A percentile compares a stretch with the other conserved stretches of the same genome.
Evolutionary conservation across 2,888 invertebrate genomes (phyloP).

Genomic region (Drosophila antonietae): DNA sequence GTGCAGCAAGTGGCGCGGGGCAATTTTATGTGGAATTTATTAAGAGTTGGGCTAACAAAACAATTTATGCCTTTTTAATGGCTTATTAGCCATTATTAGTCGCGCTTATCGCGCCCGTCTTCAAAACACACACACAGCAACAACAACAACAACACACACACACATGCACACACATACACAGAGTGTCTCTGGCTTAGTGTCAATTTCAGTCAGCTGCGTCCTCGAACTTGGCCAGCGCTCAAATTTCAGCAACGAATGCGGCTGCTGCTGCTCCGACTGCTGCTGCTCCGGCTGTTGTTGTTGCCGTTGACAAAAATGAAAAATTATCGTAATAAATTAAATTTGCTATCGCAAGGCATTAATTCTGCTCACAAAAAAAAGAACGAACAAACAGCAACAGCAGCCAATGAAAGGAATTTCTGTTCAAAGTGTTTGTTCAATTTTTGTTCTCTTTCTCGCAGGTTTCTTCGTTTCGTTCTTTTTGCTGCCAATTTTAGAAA

Average conservation of each 20-base stretch:
- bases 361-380: constrained; percentile 63
- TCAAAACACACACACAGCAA: constrained; percentile 21
- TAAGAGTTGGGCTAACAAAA: constrained; percentile 82
- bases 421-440: constrained; percentile 44
- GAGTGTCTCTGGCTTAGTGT: constrained; percentile 34
- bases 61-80: constrained; percentile 83
- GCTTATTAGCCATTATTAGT: constrained; percentile 83
- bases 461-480: constrained; percentile 8
- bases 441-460: constrained; percentile 39
- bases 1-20: constrained; percentile 60
- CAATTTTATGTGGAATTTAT: constrained; percentile 78
- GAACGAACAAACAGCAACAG: constrained; percentile 15
- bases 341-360: constrained; percentile 82
- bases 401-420: constrained; percentile 59
- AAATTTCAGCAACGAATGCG: constrained; percentile 60
- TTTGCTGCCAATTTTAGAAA: constrained; percentile 36
- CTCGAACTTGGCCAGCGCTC: constrained; percentile 61
- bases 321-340: constrained; percentile 83
- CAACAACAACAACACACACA: not conserved
- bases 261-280: constrained; percentile 11
- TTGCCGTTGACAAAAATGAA: constrained; percentile 78
- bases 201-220: constrained; percentile 58
- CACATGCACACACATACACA: constrained; percentile 18
- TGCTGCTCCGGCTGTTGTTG: constrained; percentile 29
- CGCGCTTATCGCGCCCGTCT: constrained; percentile 80